Evolutionary conservation across 2,113 vertebrate genomes (phyloP).

Genomic region (Danionella cerebrum): DNA sequence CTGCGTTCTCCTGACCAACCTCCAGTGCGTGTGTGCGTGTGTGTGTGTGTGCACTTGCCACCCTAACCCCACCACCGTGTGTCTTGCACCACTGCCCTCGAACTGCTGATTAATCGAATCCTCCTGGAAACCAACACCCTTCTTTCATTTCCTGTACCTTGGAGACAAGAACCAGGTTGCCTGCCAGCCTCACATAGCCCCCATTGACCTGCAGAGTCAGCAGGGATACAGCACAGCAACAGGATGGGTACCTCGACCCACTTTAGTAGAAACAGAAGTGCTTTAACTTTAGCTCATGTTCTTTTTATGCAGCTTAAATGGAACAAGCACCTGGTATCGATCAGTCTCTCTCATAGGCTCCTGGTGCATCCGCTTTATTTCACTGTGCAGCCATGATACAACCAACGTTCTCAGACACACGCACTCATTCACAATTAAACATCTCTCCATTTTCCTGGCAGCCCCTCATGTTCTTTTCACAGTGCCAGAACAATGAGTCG

Average conservation of each 20-base stretch:
- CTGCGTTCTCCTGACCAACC: background rate
- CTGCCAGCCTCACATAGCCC: background rate
- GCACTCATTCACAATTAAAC: slow-evolving; percentile 23
- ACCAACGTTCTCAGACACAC: background rate
- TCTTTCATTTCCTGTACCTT: slow-evolving; percentile 1
- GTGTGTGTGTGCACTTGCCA: background rate
- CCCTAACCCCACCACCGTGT: background rate
- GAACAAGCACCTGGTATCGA: slow-evolving; percentile 41
- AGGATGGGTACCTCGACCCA: slow-evolving; percentile 23
- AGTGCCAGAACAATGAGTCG: background rate
- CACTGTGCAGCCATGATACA: background rate
- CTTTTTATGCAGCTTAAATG: slow-evolving; percentile 23
- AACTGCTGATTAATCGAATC: slow-evolving; percentile 29
- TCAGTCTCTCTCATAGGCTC: slow-evolving; percentile 12
- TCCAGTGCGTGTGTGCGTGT: slow-evolving; percentile 18
- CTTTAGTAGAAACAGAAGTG: slow-evolving; percentile 13
- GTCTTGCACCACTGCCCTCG: background rate
- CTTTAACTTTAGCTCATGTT: slow-evolving; percentile 26
- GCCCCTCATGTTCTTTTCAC: background rate
- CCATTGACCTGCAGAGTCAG: background rate
- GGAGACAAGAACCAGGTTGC: slow-evolving; percentile 5
- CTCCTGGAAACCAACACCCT: background rate
- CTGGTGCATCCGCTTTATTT: slow-evolving; percentile 9
- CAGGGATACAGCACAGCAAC: background rate
- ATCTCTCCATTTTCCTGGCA: background rate